Evolutionary conservation across 2,888 invertebrate genomes (phyloP), one percentile per base, ranked within the genome.

Genomic region (Drosophila engyochracea): DNA sequence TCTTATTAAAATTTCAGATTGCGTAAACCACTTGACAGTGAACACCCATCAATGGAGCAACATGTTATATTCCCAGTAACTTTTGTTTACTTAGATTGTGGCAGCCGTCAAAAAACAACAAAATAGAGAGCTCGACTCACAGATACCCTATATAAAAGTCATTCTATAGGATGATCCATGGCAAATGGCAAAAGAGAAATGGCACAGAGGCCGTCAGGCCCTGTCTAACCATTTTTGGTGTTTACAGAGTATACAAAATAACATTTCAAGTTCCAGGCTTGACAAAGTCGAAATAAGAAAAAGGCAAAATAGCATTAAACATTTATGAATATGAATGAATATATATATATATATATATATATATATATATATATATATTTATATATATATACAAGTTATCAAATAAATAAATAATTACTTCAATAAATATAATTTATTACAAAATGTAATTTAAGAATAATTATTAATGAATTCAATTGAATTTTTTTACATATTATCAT

Each of bases 1-100:
- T 74, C 79, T 74, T 82, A 80, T 82, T 74, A 74, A 81, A 80
- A 70, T 82, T 80, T 74, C 60, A 80, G 70, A 52, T 51, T 61
- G 57, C 57, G 14, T 63, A 70, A 65, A 70, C 64, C 79, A 80
- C 79, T 80, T 80, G 79, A 80, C 70, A 70, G 74, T 62, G 60
- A 68, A 66, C 39, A 61, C 51, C 72, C 35, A 58, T 30, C 63
- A 53, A 65, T 63, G 60, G 22, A 65, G 67, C 79, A 74, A 82
- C 75, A 71, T 82, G 68, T 79, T 79, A 64, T 68, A 57, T 68
- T 63, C 60, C 62, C 62, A 30, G 62, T 39, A 54, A 33, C 66
- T 54, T 82, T 72, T 82, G 75, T 81, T 82, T 81, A 65, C 75
- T 74, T 65, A 59, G 69, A 64, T 57, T 69, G 64, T 58, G 82